A percentile compares a stretch with the other conserved stretches of the same genome.
Conservation (phyloP, 2,797 vertebrate genomes). For the Coregonus sp. region DNA sequence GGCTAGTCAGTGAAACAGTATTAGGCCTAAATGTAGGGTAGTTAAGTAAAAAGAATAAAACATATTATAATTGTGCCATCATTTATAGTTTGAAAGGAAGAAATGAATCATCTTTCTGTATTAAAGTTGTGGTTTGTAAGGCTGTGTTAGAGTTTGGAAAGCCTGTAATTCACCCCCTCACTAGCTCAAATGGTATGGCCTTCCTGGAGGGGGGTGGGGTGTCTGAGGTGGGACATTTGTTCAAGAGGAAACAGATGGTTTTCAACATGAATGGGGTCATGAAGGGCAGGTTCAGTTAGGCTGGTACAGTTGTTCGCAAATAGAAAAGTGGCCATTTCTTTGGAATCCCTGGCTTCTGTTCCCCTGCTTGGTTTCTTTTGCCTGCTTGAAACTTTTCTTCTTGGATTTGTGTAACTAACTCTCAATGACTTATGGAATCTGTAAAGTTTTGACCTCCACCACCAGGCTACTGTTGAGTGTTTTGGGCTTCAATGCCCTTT, state of each 20-base stretch:
- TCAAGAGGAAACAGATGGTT: conserved; percentile 43
- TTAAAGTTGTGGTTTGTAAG: neutral
- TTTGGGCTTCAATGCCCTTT: conserved; percentile 17
- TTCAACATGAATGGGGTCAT: conserved; percentile 36
- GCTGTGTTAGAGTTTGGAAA: neutral
- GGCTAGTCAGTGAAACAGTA: neutral
- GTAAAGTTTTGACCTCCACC: conserved; percentile 19
- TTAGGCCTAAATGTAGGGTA: neutral
- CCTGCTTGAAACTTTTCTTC: conserved; percentile 15
- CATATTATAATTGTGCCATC: neutral
- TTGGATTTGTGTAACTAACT: conserved; percentile 1
- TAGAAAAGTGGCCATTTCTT: conserved; percentile 14
- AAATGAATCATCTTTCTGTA: neutral
- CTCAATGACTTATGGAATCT: conserved; percentile 10
- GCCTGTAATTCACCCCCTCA: conserved; percentile 18
- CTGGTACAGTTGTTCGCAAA: conserved; percentile 28
- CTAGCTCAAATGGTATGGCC: conserved; percentile 32
- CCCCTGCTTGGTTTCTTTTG: neutral
- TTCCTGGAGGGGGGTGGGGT: conserved; percentile 21
- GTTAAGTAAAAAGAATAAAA: neutral
- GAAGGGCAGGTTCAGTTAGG: conserved; percentile 25
- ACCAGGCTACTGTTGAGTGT: neutral
- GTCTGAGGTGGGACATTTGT: conserved; percentile 36
- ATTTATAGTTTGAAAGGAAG: neutral
- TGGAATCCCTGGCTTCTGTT: neutral